Evolutionary conservation across 1,140 invertebrate species (phyloP).

Genomic region (Drosophila nigromelanica): DNA sequence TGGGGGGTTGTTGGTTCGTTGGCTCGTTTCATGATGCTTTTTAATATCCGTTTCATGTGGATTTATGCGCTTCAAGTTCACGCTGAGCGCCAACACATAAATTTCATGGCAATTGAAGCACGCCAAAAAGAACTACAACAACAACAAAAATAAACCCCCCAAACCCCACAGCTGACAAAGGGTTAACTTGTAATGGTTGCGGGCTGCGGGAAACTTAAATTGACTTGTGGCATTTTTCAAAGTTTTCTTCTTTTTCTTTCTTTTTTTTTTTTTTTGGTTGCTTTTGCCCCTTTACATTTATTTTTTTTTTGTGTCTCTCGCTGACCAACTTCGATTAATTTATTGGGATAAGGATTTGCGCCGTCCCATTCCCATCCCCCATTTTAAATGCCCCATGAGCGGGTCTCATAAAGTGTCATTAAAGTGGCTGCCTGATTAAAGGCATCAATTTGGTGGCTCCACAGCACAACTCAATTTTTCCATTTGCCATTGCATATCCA

Average conservation of each 20-base stretch:
- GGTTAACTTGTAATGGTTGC: constrained; percentile 50
- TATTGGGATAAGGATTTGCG: constrained; percentile 63
- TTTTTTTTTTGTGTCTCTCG: constrained; percentile 18
- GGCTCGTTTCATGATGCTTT: constrained; percentile 68
- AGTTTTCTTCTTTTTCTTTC: constrained; percentile 34
- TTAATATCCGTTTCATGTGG: constrained; percentile 80
- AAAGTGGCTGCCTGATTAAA: constrained; percentile 75
- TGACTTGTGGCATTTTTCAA: constrained; percentile 73
- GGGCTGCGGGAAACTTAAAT: constrained; percentile 46
- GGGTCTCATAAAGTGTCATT: constrained; percentile 69
- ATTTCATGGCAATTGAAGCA: constrained; percentile 77
- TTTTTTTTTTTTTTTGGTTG: constrained; percentile 7
- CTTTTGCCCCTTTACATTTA: too few species aligned
- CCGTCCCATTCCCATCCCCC: not conserved
- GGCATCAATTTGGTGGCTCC: constrained; percentile 60
- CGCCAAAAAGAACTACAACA: constrained; percentile 35
- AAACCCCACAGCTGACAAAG: constrained; percentile 40
- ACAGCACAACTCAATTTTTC: constrained; percentile 7
- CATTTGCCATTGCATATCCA: constrained; percentile 27
- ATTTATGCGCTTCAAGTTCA: constrained; percentile 80
- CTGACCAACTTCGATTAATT: constrained; percentile 64
- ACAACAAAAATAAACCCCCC: constrained; percentile 3
- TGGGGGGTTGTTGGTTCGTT: constrained; percentile 19
- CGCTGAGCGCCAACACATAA: constrained; percentile 75
- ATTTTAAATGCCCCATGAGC: not conserved